A percentile compares a stretch with the other conserved stretches of the same genome.
These are phyloP conservation scores for Pseudoips prasinana DNA, from an alignment of 2,888 invertebrate species.

Conservation along the genomic window DNA sequence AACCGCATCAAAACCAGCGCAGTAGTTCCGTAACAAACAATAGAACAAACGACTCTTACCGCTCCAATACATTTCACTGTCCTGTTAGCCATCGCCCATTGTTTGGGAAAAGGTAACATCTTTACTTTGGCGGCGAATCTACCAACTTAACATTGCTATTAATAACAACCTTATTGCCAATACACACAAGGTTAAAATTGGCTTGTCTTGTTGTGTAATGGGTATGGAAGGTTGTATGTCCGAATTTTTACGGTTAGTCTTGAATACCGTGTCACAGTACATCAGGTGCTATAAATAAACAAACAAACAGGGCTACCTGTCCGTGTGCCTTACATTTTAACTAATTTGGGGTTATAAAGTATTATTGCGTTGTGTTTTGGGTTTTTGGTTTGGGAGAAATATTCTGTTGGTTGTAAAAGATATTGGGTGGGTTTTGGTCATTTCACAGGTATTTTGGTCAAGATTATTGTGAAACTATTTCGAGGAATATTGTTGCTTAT, in stretches of 20 bases:
- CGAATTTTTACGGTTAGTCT: conserved; percentile 9
- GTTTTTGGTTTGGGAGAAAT: not conserved
- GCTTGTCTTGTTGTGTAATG: not conserved
- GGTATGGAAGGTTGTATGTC: not conserved
- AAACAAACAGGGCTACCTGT: conserved; percentile 34
- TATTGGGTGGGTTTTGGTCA: too few species aligned
- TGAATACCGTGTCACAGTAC: conserved; percentile 28
- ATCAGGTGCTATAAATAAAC: conserved; percentile 39
- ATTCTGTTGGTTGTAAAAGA: too few species aligned
- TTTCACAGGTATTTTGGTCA: too few species aligned
- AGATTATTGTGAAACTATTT: too few species aligned
- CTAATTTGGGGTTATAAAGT: conserved; percentile 14
- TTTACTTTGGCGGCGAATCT: conserved; percentile 27
- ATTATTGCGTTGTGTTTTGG: conserved; percentile 19
- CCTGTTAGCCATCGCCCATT: conserved; percentile 29
- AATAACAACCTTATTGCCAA: not conserved
- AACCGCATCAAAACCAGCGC: conserved; percentile 14
- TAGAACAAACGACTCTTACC: conserved; percentile 33
- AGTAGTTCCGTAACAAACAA: conserved; percentile 28
- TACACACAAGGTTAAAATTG: conserved; percentile 1
- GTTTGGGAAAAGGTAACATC: conserved; percentile 29
- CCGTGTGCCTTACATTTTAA: conserved; percentile 1
- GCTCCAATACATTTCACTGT: conserved; percentile 31
- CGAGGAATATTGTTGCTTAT: too few species aligned
- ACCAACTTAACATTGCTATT: conserved; percentile 1